Evolutionary conservation across 2,888 invertebrate genomes (phyloP).

Genomic region (Drosophila atripex): DNA sequence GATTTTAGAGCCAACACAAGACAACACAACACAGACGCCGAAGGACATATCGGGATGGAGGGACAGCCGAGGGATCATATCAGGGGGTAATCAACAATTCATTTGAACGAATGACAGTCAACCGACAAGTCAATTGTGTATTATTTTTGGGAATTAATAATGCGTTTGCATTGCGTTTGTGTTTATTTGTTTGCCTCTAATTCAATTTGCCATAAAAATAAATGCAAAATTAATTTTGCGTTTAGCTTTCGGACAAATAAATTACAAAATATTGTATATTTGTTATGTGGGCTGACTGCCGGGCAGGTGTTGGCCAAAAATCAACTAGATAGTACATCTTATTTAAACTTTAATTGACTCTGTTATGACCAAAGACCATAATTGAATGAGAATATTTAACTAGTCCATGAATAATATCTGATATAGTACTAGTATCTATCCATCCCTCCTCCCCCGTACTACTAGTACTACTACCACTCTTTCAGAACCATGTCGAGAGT

Average conservation of each 20-base stretch:
- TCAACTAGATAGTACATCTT: slow-evolving; percentile 29
- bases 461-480: too few species aligned
- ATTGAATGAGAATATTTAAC: slow-evolving; percentile 70
- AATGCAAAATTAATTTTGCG: slow-evolving; percentile 38
- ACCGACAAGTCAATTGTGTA: slow-evolving; percentile 46
- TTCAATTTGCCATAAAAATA: slow-evolving; percentile 49
- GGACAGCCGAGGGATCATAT: too few species aligned
- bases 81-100: slow-evolving; percentile 26
- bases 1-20: slow-evolving; percentile 34
- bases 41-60: slow-evolving; percentile 3
- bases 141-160: slow-evolving; percentile 48
- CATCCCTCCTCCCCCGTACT: too few species aligned
- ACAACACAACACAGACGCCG: slow-evolving; percentile 34
- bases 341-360: slow-evolving; percentile 70
- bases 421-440: too few species aligned
- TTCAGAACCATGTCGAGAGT: background rate
- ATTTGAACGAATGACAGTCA: slow-evolving; percentile 32
- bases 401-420: slow-evolving; percentile 3
- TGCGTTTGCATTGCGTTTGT: slow-evolving; percentile 31
- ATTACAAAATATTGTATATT: slow-evolving; percentile 57
- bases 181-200: slow-evolving; percentile 46
- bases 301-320: slow-evolving; percentile 12
- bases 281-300: slow-evolving; percentile 8
- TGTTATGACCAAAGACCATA: slow-evolving; percentile 57
- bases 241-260: slow-evolving; percentile 45